These are phyloP conservation scores for Oligia strigilis DNA, from an alignment of 2,888 invertebrate genomes.

Conservation along the genomic window DNA sequence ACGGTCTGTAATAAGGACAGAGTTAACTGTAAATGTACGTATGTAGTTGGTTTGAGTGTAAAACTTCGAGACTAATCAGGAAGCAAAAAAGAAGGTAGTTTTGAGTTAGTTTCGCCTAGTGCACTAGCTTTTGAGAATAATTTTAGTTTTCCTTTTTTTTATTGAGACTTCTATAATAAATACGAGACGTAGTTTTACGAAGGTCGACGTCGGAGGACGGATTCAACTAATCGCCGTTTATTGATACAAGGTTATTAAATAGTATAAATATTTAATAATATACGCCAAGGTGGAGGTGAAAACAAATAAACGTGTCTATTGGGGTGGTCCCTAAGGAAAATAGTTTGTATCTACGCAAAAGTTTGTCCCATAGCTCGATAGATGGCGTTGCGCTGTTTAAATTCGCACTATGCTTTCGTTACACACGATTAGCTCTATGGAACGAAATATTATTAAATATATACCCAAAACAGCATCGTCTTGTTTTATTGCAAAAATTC, in stretches of 20 bases:
- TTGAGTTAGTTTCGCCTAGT: neutral
- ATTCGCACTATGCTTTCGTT: too few species aligned
- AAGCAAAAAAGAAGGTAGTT: slow-evolving; percentile 4
- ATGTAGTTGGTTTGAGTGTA: slow-evolving; percentile 19
- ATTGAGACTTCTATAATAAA: neutral
- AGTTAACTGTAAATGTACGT: slow-evolving; percentile 31
- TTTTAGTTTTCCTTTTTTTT: neutral
- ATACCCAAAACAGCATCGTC: too few species aligned
- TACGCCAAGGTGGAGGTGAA: neutral
- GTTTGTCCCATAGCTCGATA: too few species aligned
- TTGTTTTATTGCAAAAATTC: too few species aligned
- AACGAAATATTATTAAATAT: too few species aligned
- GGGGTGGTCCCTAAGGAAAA: neutral
- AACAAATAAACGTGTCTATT: neutral
- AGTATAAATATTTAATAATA: neutral
- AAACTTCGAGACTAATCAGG: slow-evolving; percentile 47
- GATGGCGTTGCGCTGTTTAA: too few species aligned
- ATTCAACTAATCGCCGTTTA: slow-evolving; percentile 10
- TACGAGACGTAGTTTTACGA: neutral
- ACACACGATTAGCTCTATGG: too few species aligned
- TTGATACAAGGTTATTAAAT: slow-evolving; percentile 17
- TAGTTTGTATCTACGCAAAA: neutral
- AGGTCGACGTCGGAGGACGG: neutral
- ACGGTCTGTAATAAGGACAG: slow-evolving; percentile 40
- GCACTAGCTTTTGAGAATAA: neutral